Conservation (phyloP, 2,113 vertebrate species). For the Thunnus thynnus region DNA sequence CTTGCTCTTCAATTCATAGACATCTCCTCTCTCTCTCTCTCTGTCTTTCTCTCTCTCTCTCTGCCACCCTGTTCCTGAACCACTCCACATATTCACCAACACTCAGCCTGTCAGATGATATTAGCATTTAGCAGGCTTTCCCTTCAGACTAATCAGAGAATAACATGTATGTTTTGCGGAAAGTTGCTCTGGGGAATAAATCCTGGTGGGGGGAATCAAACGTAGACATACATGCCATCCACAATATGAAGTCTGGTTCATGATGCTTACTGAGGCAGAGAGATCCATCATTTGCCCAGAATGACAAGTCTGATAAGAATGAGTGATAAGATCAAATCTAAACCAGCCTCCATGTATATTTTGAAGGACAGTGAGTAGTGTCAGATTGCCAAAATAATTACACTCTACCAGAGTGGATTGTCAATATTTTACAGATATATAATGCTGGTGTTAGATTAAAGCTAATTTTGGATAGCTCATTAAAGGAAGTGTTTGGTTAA, state of each 20-base stretch:
- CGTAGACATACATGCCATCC: not conserved
- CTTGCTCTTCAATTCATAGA: constrained; percentile 31
- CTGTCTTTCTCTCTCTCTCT: not conserved
- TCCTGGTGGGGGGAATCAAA: not conserved
- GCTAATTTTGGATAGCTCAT: no score
- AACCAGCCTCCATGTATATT: not conserved
- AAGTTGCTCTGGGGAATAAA: not conserved
- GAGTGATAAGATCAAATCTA: not conserved
- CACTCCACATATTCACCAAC: constrained; percentile 5
- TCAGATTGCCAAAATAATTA: not conserved
- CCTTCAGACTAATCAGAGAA: constrained; percentile 7
- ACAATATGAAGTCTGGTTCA: not conserved
- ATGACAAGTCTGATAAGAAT: not conserved
- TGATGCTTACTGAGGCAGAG: not conserved
- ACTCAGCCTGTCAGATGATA: constrained; percentile 18
- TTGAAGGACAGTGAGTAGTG: not conserved
- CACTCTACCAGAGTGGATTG: no score
- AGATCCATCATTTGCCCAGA: constrained; percentile 14
- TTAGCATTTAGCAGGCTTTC: constrained; percentile 23
- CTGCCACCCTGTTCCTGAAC: constrained; percentile 6
- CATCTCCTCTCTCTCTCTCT: constrained; percentile 19
- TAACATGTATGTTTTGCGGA: constrained; percentile 10
- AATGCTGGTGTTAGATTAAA: no score
- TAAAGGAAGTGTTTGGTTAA: no score
- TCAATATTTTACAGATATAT: not conserved